A percentile compares a stretch with the other conserved stretches of the same genome.
phyloP scores from a whole-genome alignment of 2,113 vertebrate species.

The Calyptommatus sinebrachiatus region DNA sequence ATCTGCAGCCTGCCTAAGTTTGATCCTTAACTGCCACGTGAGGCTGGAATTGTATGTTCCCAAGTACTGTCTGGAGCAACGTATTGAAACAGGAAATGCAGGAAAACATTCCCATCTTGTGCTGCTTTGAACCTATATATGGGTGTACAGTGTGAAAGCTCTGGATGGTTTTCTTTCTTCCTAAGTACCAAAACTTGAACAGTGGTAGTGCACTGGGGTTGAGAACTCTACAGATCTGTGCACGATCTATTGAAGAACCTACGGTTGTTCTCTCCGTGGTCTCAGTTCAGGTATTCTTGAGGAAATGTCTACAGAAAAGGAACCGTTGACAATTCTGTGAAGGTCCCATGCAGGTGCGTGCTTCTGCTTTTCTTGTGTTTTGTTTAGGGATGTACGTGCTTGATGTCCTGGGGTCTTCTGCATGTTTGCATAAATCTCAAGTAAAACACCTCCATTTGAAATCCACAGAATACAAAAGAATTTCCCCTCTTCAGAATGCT shows the following conservation, averaged over 20 bases:
- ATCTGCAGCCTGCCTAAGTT: slow-evolving; percentile 34
- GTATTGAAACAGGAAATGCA: slow-evolving; percentile 31
- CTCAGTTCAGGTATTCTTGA: slow-evolving; percentile 60
- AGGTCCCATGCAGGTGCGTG: slow-evolving; percentile 64
- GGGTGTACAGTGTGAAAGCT: slow-evolving; percentile 34
- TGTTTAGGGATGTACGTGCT: background rate
- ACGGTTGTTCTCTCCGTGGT: slow-evolving; percentile 56
- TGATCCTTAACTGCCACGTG: slow-evolving; percentile 52
- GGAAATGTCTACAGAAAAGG: slow-evolving; percentile 55
- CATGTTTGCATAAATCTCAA: background rate
- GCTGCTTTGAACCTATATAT: slow-evolving; percentile 35
- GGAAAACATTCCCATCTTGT: slow-evolving; percentile 21
- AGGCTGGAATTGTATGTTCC: slow-evolving; percentile 44
- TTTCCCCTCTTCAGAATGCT: background rate
- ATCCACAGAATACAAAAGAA: background rate
- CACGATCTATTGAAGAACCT: slow-evolving; percentile 65
- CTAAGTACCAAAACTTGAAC: slow-evolving; percentile 34
- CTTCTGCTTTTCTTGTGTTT: too few relatives aligned
- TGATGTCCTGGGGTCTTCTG: background rate
- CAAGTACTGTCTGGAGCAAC: slow-evolving; percentile 32
- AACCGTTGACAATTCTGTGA: slow-evolving; percentile 56
- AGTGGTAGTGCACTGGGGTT: slow-evolving; percentile 44
- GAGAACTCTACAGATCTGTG: slow-evolving; percentile 62
- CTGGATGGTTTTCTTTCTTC: background rate
- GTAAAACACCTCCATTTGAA: background rate